A percentile compares a stretch with the other conserved stretches of the same genome.
phyloP scores from a whole-genome alignment of 2,888 invertebrate species.

The Drosophila aldrichi region DNA sequence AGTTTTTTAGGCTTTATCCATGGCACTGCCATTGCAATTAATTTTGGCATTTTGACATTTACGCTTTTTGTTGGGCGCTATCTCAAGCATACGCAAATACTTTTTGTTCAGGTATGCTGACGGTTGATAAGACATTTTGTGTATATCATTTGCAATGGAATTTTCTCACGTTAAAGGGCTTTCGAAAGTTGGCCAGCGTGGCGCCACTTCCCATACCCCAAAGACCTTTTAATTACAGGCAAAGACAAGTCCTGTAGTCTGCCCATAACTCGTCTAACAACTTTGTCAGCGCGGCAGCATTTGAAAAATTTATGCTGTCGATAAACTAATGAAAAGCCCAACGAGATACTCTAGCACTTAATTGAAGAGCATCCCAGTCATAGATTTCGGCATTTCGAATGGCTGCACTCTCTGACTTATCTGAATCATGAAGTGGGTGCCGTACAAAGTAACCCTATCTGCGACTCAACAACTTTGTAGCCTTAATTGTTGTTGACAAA shows the following conservation, averaged over 20 bases:
- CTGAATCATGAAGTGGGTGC: constrained; percentile 41
- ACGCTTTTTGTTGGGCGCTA: constrained; percentile 71
- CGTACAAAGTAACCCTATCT: constrained; percentile 42
- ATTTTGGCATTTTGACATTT: constrained; percentile 82
- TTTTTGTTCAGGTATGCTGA: constrained; percentile 72
- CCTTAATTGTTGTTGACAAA: constrained; percentile 28
- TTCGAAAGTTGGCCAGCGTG: constrained; percentile 40
- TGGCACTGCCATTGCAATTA: constrained; percentile 79
- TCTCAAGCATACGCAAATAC: constrained; percentile 76
- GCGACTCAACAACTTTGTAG: constrained; percentile 17
- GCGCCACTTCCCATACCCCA: constrained; percentile 40
- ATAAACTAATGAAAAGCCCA: constrained; percentile 78
- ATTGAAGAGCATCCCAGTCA: constrained; percentile 63
- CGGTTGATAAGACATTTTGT: constrained; percentile 69
- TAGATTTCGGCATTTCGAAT: constrained; percentile 45
- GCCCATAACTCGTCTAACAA: constrained; percentile 57
- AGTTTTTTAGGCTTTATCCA: constrained; percentile 62
- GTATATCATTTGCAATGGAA: constrained; percentile 70
- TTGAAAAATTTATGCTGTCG: constrained; percentile 71
- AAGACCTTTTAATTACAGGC: constrained; percentile 65
- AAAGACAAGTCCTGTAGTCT: constrained; percentile 31
- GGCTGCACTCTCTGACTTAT: constrained; percentile 26
- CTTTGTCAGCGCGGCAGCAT: constrained; percentile 52
- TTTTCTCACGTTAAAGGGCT: constrained; percentile 76
- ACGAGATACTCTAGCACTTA: constrained; percentile 61